Conservation (phyloP, 2,797 vertebrate species). For the Lepidocolaptes lacrymiger region DNA sequence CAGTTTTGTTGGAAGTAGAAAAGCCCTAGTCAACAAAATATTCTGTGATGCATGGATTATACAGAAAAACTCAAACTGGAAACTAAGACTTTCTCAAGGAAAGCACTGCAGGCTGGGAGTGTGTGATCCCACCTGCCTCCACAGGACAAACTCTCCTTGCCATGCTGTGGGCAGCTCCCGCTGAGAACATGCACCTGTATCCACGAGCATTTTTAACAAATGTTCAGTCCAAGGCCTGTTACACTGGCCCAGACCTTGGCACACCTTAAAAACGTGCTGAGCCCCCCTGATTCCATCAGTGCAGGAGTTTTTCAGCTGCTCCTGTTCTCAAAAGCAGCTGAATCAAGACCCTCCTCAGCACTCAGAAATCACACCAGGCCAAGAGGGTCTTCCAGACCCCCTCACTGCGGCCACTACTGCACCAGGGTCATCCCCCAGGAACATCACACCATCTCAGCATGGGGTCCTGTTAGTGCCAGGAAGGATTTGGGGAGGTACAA, state of each 20-base stretch:
- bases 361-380: background rate
- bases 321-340: background rate
- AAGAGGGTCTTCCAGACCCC: background rate
- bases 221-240: background rate
- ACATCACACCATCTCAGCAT: background rate
- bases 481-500: background rate
- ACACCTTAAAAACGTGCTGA: background rate
- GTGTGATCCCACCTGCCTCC: background rate
- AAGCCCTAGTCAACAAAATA: background rate
- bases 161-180: background rate
- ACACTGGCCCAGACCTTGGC: background rate
- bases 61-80: background rate
- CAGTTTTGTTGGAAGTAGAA: background rate
- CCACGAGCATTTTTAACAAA: background rate
- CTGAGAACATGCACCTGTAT: background rate
- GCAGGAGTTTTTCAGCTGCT: background rate
- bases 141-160: background rate
- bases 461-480: accelerated
- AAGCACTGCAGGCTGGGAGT: background rate
- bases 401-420: background rate
- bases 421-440: background rate
- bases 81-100: background rate
- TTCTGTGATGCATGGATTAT: background rate
- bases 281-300: background rate
- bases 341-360: background rate